phyloP scores from a whole-genome alignment of 2,888 invertebrate genomes.

The Eristalinus aeneus region DNA sequence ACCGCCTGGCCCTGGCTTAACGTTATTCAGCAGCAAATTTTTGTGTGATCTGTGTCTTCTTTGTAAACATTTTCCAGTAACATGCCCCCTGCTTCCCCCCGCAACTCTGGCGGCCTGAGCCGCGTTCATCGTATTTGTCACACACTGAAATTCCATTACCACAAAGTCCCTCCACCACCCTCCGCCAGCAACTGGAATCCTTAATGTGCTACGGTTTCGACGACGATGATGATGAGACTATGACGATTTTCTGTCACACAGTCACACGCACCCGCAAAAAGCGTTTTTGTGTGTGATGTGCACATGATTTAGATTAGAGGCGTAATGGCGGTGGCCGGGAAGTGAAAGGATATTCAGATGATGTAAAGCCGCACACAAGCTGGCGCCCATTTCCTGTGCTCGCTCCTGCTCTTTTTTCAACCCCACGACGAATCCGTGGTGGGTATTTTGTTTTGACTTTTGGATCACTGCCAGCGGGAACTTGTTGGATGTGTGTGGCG shows the following conservation, averaged over 20 bases:
- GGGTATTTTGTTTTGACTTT: constrained; percentile 42
- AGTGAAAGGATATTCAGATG: constrained; percentile 43
- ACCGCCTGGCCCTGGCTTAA: constrained; percentile 10
- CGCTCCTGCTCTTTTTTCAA: not conserved
- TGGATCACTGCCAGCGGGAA: constrained; percentile 52
- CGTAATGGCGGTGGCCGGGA: constrained; percentile 39
- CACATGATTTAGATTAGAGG: constrained; percentile 54
- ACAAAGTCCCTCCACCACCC: not conserved
- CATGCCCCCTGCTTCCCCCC: not conserved
- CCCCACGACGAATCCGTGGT: not conserved
- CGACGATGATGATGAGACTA: constrained; percentile 39
- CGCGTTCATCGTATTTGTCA: constrained; percentile 56
- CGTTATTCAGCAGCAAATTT: constrained; percentile 45
- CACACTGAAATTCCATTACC: constrained; percentile 46
- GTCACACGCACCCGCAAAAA: not conserved
- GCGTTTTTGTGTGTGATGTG: constrained; percentile 32
- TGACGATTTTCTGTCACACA: constrained; percentile 29
- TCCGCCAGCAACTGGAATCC: constrained; percentile 13
- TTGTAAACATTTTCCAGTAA: constrained; percentile 30
- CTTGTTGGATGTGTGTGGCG: constrained; percentile 47
- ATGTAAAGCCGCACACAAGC: constrained; percentile 14
- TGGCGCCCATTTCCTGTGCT: not conserved
- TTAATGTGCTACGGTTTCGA: constrained; percentile 50
- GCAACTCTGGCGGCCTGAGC: not conserved
- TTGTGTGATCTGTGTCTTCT: constrained; percentile 44